Evolutionary conservation across 2,888 invertebrate species (phyloP).

Genomic region (Orchesellides sinensis): DNA sequence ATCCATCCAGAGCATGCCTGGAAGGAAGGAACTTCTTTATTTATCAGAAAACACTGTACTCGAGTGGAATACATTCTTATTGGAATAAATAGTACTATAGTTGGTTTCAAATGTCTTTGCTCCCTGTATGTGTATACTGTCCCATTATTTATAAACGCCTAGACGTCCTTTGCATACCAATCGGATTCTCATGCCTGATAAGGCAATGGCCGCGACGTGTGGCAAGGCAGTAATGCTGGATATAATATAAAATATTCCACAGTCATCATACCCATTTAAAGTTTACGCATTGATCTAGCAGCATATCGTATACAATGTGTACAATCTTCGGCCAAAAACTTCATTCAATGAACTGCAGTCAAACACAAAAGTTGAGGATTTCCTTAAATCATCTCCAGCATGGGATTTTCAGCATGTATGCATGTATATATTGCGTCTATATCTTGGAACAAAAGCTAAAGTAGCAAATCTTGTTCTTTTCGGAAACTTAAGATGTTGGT

Average conservation of each 20-base stretch:
- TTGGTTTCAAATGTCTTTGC: too few species aligned
- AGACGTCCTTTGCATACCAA: constrained; percentile 49
- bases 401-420: too few species aligned
- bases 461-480: too few species aligned
- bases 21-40: constrained; percentile 26
- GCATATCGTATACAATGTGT: too few species aligned
- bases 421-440: too few species aligned
- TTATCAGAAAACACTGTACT: constrained; percentile 19
- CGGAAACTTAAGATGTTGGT: too few species aligned
- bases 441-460: too few species aligned
- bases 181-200: constrained; percentile 34
- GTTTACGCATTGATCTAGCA: too few species aligned
- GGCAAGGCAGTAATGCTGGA: constrained; percentile 11
- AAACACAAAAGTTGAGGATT: neutral
- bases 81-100: constrained; percentile 22
- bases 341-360: neutral
- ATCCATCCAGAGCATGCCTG: constrained; percentile 27
- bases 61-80: neutral
- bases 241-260: too few species aligned
- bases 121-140: constrained; percentile 60
- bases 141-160: constrained; percentile 56
- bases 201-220: constrained; percentile 32
- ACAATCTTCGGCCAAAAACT: too few species aligned
- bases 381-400: too few species aligned
- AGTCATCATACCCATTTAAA: too few species aligned